Conservation (phyloP, 2,113 vertebrate genomes). For the Mesitornis unicolor region DNA sequence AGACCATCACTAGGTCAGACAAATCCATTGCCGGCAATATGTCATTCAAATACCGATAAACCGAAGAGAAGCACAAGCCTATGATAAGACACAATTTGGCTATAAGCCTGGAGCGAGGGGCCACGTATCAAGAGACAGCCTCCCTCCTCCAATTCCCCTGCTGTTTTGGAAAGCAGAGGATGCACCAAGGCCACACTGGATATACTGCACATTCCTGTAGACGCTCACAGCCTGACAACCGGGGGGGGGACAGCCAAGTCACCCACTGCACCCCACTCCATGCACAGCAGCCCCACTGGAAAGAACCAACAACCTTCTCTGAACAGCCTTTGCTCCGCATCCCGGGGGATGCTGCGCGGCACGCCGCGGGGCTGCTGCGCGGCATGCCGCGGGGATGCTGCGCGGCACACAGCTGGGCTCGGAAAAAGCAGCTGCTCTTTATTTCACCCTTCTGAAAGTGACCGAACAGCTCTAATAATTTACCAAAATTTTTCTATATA, state of each 20-base stretch:
- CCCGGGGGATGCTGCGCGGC: background rate
- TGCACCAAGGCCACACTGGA: accelerated
- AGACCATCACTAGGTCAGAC: background rate
- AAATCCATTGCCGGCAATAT: background rate
- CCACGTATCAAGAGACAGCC: background rate
- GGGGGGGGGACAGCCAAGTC: background rate
- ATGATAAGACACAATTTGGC: background rate
- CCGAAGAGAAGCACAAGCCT: background rate
- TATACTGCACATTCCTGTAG: background rate
- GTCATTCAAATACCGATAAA: background rate
- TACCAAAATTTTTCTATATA: background rate
- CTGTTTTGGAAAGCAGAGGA: accelerated
- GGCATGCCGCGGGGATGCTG: accelerated
- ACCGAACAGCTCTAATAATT: background rate
- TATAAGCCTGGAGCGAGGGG: background rate
- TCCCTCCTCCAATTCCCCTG: background rate
- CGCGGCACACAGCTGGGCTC: background rate
- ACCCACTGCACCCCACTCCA: background rate
- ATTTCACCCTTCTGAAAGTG: background rate
- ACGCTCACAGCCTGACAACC: background rate
- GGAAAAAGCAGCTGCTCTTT: background rate
- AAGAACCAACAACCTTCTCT: background rate
- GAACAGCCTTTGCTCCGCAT: background rate
- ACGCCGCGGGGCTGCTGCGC: background rate
- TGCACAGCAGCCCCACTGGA: background rate